These are phyloP conservation scores for Drosophila arizonae DNA, from an alignment of 1,140 invertebrate genomes.

Conservation along the genomic window DNA sequence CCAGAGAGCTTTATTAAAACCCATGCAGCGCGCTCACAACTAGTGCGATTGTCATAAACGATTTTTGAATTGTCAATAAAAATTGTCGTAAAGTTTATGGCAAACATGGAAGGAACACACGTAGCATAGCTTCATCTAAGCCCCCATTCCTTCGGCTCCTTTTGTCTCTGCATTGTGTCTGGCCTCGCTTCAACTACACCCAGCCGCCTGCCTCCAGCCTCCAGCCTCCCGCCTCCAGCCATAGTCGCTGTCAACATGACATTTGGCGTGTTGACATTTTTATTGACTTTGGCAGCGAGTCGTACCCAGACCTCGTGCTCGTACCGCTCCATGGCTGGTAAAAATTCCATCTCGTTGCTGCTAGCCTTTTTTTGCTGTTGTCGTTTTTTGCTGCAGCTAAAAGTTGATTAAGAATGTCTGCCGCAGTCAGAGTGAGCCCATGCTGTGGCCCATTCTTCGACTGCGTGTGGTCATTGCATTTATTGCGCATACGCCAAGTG, in stretches of 20 bases:
- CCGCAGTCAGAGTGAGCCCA: constrained; percentile 15
- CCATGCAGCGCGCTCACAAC: constrained; percentile 42
- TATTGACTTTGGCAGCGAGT: constrained; percentile 75
- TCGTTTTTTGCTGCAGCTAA: constrained; percentile 43
- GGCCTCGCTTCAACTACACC: constrained; percentile 21
- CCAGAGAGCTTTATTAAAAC: constrained; percentile 65
- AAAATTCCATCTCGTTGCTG: constrained; percentile 28
- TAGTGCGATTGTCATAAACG: constrained; percentile 78
- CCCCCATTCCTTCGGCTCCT: constrained; percentile 4
- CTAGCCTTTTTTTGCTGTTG: constrained; percentile 18
- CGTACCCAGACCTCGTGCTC: constrained; percentile 18
- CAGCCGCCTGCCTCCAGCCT: background rate
- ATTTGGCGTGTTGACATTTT: constrained; percentile 81
- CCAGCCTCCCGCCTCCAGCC: background rate
- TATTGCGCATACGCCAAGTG: constrained; percentile 75
- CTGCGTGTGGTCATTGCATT: constrained; percentile 55
- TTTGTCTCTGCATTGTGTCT: constrained; percentile 32
- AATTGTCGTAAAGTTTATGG: constrained; percentile 67
- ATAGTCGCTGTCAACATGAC: constrained; percentile 70
- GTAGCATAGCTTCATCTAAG: constrained; percentile 17
- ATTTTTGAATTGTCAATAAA: constrained; percentile 82
- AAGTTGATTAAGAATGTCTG: constrained; percentile 76
- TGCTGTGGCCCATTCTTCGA: constrained; percentile 19
- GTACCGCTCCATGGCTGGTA: constrained; percentile 11
- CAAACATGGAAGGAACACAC: constrained; percentile 40